Evolutionary conservation across 2,797 vertebrate genomes (phyloP).

Genomic region (Spinibarbus caldwelli): DNA sequence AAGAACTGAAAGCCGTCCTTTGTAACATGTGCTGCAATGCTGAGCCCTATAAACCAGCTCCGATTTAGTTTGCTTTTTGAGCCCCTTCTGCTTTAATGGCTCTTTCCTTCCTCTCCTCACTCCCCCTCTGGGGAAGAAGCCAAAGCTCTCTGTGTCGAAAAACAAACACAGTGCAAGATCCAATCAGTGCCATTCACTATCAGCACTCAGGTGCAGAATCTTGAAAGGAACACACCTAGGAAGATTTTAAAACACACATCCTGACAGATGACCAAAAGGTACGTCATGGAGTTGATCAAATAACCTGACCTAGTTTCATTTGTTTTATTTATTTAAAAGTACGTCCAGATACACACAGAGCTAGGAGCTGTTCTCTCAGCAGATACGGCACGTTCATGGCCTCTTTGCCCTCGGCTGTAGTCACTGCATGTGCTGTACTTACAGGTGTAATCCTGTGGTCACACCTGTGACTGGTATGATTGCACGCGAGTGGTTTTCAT

Average conservation of each 20-base stretch:
- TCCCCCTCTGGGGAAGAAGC: constrained; percentile 13
- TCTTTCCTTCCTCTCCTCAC: constrained; percentile 11
- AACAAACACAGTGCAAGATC: constrained; percentile 31
- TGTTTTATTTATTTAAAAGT: constrained; percentile 20
- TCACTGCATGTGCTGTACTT: background rate
- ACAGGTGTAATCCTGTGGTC: background rate
- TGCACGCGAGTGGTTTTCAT: constrained; percentile 1
- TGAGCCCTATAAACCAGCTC: constrained; percentile 2
- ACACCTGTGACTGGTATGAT: constrained; percentile 1
- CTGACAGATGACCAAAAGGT: background rate
- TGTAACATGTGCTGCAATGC: constrained; percentile 1
- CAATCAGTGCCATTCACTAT: constrained; percentile 32
- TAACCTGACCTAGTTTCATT: constrained; percentile 18
- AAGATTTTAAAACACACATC: constrained; percentile 5
- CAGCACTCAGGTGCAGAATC: constrained; percentile 6
- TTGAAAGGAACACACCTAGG: constrained; percentile 6
- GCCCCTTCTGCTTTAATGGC: background rate
- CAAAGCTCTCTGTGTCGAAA: constrained; percentile 19
- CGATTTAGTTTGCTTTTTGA: constrained; percentile 12
- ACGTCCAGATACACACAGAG: background rate
- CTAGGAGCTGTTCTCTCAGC: background rate
- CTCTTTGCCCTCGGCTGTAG: background rate
- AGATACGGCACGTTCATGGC: background rate
- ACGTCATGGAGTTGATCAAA: background rate
- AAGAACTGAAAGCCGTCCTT: constrained; percentile 18